Evolutionary conservation across 2,113 vertebrate genomes (phyloP).

Genomic region (Cheirogaleus medius): DNA sequence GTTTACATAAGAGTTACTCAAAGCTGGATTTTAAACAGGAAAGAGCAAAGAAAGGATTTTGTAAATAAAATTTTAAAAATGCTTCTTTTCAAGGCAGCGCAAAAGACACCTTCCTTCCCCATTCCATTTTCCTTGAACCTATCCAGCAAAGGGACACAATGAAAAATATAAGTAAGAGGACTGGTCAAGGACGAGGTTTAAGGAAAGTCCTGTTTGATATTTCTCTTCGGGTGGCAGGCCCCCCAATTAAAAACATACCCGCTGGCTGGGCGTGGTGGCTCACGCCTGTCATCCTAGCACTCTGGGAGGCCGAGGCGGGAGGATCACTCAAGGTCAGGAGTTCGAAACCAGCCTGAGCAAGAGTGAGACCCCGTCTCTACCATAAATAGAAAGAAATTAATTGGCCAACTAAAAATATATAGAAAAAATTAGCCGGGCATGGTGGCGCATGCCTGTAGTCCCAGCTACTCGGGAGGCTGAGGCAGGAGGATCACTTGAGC

Average conservation of each 20-base stretch:
- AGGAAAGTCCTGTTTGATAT: background rate
- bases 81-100: background rate
- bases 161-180: background rate
- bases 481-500: too few species aligned
- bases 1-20: background rate
- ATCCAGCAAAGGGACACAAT: background rate
- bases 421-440: too few species aligned
- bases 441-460: too few species aligned
- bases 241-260: conserved; percentile 55
- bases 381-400: too few species aligned
- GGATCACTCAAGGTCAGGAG: too few species aligned
- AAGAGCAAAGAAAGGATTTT: conserved; percentile 28
- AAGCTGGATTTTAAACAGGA: background rate
- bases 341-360: too few species aligned
- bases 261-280: too few species aligned
- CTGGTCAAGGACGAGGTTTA: background rate
- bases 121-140: background rate
- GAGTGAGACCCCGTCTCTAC: too few species aligned
- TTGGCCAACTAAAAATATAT: too few species aligned
- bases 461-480: too few species aligned
- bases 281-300: too few species aligned
- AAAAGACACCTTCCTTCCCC: background rate
- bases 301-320: too few species aligned
- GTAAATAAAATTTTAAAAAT: background rate
- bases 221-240: background rate